Percentiles rank a stretch among this genome's conserved stretches.
Evolutionary conservation across 2,888 invertebrate species (phyloP).

Genomic region (Eumerus sabulonum): DNA sequence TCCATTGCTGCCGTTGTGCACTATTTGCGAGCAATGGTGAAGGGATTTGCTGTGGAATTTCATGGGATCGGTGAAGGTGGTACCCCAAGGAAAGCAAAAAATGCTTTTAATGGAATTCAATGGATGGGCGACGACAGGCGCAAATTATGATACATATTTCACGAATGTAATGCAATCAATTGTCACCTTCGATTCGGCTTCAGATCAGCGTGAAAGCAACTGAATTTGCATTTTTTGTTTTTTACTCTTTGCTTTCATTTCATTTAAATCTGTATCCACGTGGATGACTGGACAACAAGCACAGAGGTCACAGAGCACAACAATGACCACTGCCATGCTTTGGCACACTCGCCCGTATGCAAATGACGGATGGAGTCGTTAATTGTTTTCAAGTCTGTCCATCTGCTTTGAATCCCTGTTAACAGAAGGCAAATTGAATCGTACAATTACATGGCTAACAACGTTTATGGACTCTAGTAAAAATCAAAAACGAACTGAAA

Average conservation of each 20-base stretch:
- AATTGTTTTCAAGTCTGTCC: conserved; percentile 23
- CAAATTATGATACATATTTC: conserved; percentile 66
- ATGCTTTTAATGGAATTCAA: conserved; percentile 62
- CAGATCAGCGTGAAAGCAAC: conserved; percentile 51
- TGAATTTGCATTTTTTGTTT: conserved; percentile 56
- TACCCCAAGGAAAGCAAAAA: conserved; percentile 11
- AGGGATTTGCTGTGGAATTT: conserved; percentile 59
- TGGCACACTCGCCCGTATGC: background rate
- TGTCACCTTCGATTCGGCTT: conserved; percentile 59
- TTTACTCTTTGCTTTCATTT: background rate
- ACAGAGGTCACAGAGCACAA: conserved; percentile 22
- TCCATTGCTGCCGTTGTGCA: conserved; percentile 26
- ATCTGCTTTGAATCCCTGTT: conserved; percentile 57
- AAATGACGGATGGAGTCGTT: conserved; percentile 9
- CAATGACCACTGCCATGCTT: background rate
- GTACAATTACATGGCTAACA: conserved; percentile 65
- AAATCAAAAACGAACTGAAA: no score
- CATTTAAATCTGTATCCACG: conserved; percentile 27
- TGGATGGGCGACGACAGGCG: conserved; percentile 57
- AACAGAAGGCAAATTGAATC: conserved; percentile 63
- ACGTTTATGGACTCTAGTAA: conserved; percentile 53
- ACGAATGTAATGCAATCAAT: conserved; percentile 65
- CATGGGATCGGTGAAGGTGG: conserved; percentile 51
- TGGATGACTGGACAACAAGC: conserved; percentile 39
- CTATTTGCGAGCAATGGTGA: conserved; percentile 57